Percentiles rank a stretch among this genome's conserved stretches.
Evolutionary conservation across 1,140 invertebrate species (phyloP).

Genomic region (Drosophila sp.): DNA sequence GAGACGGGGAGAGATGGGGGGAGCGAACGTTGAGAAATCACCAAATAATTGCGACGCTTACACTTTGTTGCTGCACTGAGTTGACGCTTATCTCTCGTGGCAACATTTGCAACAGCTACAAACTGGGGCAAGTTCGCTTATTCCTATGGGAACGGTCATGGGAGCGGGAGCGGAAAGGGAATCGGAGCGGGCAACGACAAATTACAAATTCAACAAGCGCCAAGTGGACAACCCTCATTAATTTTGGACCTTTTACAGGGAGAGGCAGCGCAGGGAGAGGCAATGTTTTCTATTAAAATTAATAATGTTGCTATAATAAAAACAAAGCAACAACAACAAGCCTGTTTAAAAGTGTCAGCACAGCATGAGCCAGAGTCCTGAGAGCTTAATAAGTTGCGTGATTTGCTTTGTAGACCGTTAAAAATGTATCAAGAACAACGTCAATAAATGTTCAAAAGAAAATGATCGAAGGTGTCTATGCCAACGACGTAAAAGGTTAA

Average conservation of each 20-base stretch:
- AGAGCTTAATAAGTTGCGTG: conserved; percentile 66
- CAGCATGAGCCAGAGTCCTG: conserved; percentile 47
- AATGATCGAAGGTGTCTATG: conserved; percentile 33
- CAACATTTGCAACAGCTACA: conserved; percentile 67
- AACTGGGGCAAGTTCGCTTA: conserved; percentile 45
- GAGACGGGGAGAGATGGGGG: background rate
- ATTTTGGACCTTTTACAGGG: conserved; percentile 57
- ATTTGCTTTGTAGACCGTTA: conserved; percentile 48
- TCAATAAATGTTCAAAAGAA: conserved; percentile 63
- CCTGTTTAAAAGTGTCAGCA: conserved; percentile 51
- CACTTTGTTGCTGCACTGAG: conserved; percentile 74
- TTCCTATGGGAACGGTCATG: conserved; percentile 71
- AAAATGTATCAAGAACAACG: conserved; percentile 71
- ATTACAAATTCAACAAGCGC: conserved; percentile 83
- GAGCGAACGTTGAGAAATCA: conserved; percentile 70
- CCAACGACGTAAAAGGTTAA: conserved; percentile 27
- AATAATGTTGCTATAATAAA: conserved; percentile 80
- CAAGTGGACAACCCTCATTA: conserved; percentile 83
- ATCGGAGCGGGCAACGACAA: conserved; percentile 56
- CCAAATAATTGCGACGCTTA: conserved; percentile 81
- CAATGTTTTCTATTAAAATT: conserved; percentile 83
- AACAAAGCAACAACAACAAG: conserved; percentile 65
- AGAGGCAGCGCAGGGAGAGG: background rate
- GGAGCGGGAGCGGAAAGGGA: background rate
- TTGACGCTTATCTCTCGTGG: conserved; percentile 69